Base-by-base conservation (phyloP, 2,888 invertebrate genomes). In the Drosophila borborema region DNA sequence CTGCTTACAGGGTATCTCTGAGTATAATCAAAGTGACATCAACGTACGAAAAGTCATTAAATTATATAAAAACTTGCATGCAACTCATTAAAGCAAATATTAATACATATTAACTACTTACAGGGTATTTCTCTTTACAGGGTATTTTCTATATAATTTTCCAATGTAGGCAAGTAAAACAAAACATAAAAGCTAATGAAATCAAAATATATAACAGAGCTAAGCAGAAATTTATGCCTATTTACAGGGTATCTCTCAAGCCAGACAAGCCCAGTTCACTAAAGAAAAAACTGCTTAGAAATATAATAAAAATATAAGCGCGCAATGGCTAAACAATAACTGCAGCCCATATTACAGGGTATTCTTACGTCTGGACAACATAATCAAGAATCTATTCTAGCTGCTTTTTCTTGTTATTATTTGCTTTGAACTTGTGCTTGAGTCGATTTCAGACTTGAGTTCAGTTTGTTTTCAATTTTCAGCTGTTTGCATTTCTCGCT, bases 391-490 rank as follows among this genome's bases (percentile, higher is more conserved):
- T 34, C 40, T 46, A 40, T 31, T 14, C 31, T n/a, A 66, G 28
- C n/a, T 53, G 38, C 23, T 20, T 51, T 34, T 51, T 31, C 28
- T 23, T 38, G 40, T 20, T 28, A 36, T 16, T 68, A 58, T 49
- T 67, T 49, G 10, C 14, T 28, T 48, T 31, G 36, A 36, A 20
- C 14, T 20, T 64, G 46, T 12, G 64, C 36, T 64, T 31, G 49
- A 65, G 60, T 68, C 58, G 43, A 69, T 58, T 58, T 72, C 36
- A 28, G 56, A 64, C 63, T 68, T 59, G 23, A 46, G 56, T 60
- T 70, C 62, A 36, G 75, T 48, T 64, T 76, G 51, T 80, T 76
- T 76, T 78, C 64, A 64, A 20, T 80, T 76, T 78, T 76, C 66
- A 74, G 62, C 63, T 63, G n/a, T 51, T 58, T 46, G 23, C n/a